A percentile compares a stretch with the other conserved stretches of the same genome.
These are phyloP conservation scores for Lucinisca nassula DNA, from an alignment of 2,888 invertebrate species.

Conservation along the genomic window DNA sequence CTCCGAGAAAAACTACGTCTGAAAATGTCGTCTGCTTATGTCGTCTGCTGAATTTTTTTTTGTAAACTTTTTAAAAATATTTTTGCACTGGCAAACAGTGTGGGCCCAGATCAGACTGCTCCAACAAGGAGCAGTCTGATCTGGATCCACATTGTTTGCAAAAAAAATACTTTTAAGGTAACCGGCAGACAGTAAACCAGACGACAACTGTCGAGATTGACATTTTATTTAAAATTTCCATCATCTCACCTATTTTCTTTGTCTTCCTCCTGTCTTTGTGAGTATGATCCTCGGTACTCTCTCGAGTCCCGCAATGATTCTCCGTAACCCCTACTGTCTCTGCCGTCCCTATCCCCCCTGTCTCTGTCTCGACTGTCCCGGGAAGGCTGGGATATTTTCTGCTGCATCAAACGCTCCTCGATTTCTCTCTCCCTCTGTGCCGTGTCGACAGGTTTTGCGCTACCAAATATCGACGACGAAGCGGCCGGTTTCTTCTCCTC, in stretches of 20 bases:
- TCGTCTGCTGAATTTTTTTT: too few relatives aligned
- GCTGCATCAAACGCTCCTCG: slow-evolving; percentile 92
- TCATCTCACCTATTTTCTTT: slow-evolving; percentile 15
- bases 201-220: too few relatives aligned
- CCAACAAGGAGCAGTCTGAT: too few relatives aligned
- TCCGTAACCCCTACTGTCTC: slow-evolving; percentile 10
- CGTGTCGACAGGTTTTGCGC: slow-evolving; percentile 98
- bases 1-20: too few relatives aligned
- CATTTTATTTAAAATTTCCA: too few relatives aligned
- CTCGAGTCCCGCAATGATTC: not conserved
- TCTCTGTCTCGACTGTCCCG: not conserved
- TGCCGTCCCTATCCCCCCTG: not conserved
- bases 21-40: too few relatives aligned
- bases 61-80: too few relatives aligned
- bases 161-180: too few relatives aligned
- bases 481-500: slow-evolving; percentile 33
- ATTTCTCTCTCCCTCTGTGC: slow-evolving; percentile 96
- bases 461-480: slow-evolving; percentile 94
- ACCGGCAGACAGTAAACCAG: too few relatives aligned
- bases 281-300: not conserved
- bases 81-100: too few relatives aligned
- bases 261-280: slow-evolving; percentile 62
- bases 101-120: too few relatives aligned
- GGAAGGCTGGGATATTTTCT: slow-evolving; percentile 14
- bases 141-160: too few relatives aligned